phyloP scores from a whole-genome alignment of 1,140 invertebrate genomes.

The Bombus turneri region DNA sequence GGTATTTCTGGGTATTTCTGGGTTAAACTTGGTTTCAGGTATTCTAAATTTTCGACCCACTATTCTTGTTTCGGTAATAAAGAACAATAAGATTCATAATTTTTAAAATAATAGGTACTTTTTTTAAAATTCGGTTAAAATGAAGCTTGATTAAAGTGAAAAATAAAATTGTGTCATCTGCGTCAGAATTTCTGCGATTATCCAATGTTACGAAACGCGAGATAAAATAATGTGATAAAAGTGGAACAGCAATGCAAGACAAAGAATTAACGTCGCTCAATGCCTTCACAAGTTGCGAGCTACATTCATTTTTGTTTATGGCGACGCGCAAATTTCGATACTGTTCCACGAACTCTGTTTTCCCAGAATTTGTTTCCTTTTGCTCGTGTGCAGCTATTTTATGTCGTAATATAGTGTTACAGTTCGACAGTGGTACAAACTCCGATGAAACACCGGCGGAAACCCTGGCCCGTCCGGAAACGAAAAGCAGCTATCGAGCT shows the following conservation, averaged over 20 bases:
- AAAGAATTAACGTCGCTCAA: not conserved
- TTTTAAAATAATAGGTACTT: no score
- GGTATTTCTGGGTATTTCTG: no score
- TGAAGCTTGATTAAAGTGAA: no score
- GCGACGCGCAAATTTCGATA: not conserved
- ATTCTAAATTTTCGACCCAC: no score
- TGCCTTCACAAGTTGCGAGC: not conserved
- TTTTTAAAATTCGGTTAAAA: no score
- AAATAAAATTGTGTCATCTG: not conserved
- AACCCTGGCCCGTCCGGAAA: slow-evolving; percentile 14
- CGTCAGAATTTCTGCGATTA: not conserved
- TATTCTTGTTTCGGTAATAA: no score
- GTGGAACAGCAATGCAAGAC: not conserved
- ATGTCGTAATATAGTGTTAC: slow-evolving; percentile 33
- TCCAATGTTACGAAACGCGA: not conserved
- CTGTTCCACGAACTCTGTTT: slow-evolving; percentile 1
- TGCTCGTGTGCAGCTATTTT: slow-evolving; percentile 29
- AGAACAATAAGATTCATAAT: no score
- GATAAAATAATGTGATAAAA: not conserved
- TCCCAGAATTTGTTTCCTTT: slow-evolving; percentile 35
- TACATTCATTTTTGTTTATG: slow-evolving; percentile 17
- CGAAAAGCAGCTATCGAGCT: slow-evolving; percentile 21
- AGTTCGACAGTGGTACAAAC: slow-evolving; percentile 34
- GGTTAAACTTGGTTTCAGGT: no score
- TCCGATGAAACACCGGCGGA: slow-evolving; percentile 26